phyloP scores from a whole-genome alignment of 2,888 invertebrate genomes.

The Protophormia terraenovae region DNA sequence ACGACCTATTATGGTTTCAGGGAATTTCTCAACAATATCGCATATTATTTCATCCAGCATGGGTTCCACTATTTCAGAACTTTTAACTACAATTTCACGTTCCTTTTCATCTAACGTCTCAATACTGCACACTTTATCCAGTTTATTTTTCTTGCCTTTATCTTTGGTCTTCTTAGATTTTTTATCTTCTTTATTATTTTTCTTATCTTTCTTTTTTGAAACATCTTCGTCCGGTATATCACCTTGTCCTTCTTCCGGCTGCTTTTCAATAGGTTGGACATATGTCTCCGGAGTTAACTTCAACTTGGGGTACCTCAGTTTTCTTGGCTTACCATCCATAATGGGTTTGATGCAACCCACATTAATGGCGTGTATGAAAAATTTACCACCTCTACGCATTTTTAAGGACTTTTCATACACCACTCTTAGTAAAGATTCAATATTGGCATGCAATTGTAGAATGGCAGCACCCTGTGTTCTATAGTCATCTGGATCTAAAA shows the following conservation, averaged over 20 bases:
- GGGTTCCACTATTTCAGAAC: constrained; percentile 73
- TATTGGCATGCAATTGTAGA: constrained; percentile 84
- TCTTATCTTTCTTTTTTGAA: background rate
- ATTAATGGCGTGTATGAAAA: constrained; percentile 84
- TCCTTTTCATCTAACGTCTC: constrained; percentile 75
- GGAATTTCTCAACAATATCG: constrained; percentile 70
- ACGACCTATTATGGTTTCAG: constrained; percentile 68
- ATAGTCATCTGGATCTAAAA: constrained; percentile 81
- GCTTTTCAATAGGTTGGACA: constrained; percentile 63
- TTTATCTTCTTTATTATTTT: constrained; percentile 35
- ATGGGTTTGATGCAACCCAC: constrained; percentile 76
- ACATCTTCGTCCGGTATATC: background rate
- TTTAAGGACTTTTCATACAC: constrained; percentile 82
- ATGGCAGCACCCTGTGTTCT: constrained; percentile 82
- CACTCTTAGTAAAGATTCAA: constrained; percentile 83
- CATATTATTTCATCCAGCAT: constrained; percentile 73
- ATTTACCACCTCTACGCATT: constrained; percentile 77
- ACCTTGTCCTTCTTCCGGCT: background rate
- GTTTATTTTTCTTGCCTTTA: constrained; percentile 55
- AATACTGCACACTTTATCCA: constrained; percentile 74
- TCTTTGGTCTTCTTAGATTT: too few relatives aligned
- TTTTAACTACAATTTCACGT: constrained; percentile 71
- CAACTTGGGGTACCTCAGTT: constrained; percentile 73
- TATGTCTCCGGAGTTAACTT: constrained; percentile 74
- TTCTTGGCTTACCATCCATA: constrained; percentile 71